Conservation (phyloP, 2,113 vertebrate genomes). For the Apus apus region DNA sequence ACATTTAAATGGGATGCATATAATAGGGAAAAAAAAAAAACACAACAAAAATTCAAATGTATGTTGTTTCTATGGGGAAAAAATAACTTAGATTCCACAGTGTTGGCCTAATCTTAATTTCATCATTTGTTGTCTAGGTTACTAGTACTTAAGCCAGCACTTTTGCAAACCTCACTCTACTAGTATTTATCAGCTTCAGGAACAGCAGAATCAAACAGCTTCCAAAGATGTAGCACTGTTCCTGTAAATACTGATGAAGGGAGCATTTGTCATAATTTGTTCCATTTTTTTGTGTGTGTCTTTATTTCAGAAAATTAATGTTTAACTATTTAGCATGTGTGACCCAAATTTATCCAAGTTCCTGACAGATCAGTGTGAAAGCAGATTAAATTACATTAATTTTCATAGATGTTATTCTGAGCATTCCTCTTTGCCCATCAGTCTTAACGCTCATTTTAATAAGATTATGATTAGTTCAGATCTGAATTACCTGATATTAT, state of each 20-base stretch:
- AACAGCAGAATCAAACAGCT: not conserved
- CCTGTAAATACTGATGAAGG: not conserved
- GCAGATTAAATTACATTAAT: conserved; percentile 9
- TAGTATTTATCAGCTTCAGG: not conserved
- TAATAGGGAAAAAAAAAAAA: not conserved
- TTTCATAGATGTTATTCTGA: not conserved
- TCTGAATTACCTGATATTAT: not conserved
- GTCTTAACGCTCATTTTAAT: not conserved
- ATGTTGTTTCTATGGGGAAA: not conserved
- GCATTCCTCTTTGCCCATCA: not conserved
- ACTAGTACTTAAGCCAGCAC: not conserved
- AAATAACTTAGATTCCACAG: not conserved
- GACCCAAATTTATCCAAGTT: not conserved
- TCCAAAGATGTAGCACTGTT: not conserved
- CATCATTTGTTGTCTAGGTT: not conserved
- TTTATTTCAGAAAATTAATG: conserved; percentile 19
- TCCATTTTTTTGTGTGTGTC: not conserved
- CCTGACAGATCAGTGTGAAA: not conserved
- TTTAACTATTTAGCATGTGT: not conserved
- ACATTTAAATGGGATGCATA: not conserved
- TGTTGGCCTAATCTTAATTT: not conserved
- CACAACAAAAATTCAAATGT: not conserved
- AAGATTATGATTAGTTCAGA: conserved; percentile 10
- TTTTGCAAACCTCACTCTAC: not conserved
- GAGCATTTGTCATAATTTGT: not conserved